phyloP scores from a whole-genome alignment of 2,797 vertebrate genomes.

The Setipinna tenuifilis region DNA sequence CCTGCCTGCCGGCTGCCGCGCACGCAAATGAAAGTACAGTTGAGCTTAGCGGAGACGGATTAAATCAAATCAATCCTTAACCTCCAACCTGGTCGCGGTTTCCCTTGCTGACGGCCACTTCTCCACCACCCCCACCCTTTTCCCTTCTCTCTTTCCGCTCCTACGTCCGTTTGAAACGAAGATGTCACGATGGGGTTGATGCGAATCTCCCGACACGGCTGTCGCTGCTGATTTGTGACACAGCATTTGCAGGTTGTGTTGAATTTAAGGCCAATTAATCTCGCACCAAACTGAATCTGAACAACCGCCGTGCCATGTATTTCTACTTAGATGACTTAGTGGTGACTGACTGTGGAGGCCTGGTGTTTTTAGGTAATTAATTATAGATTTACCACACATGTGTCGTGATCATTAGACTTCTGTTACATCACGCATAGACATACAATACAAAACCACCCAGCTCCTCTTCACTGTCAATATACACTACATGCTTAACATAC shows the following conservation, averaged over 20 bases:
- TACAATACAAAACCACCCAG: not conserved
- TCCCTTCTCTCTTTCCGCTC: not conserved
- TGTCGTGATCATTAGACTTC: not conserved
- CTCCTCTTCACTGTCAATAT: not conserved
- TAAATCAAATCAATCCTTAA: slow-evolving; percentile 58
- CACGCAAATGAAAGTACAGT: slow-evolving; percentile 44
- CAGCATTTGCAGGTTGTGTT: not conserved
- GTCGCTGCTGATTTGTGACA: not conserved
- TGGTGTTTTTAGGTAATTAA: not conserved
- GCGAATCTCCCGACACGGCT: not conserved
- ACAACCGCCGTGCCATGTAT: not conserved
- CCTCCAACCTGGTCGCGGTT: slow-evolving; percentile 33
- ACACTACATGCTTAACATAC: not conserved
- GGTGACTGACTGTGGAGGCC: not conserved
- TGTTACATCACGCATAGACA: not conserved
- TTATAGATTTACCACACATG: not conserved
- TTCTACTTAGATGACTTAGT: not conserved
- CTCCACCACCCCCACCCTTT: not conserved
- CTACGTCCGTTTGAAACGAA: not conserved
- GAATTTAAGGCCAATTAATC: slow-evolving; percentile 2
- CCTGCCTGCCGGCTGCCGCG: not conserved
- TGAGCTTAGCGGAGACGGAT: slow-evolving; percentile 53
- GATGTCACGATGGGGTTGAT: not conserved
- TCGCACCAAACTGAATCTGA: not conserved
- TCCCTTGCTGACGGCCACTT: slow-evolving; percentile 46